Base-by-base conservation (phyloP, 2,797 vertebrate species). In the Harpagifer antarcticus region DNA sequence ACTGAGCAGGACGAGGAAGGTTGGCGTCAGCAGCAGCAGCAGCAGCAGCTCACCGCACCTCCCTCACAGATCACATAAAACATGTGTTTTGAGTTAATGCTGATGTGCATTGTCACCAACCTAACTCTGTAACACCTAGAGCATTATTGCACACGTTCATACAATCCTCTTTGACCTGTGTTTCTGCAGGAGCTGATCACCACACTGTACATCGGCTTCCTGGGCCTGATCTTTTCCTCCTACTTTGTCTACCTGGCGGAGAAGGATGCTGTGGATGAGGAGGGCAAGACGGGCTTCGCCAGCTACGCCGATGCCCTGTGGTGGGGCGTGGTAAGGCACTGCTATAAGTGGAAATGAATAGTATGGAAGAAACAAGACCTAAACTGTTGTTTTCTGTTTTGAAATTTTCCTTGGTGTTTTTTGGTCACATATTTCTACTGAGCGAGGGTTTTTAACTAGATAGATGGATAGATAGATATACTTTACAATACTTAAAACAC, bases 171-270 rank as follows among this genome's bases (percentile, higher is more conserved):
- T 43, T 6, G 13, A 9, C 20, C 19, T 72, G 47, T 58, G 49
- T 82, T 61, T 64, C 88, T 45, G 33, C 78, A 98, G 97, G 97
- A 98, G 90, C 94, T 98, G 72, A 96, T 98, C 88, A 97, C 97
- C 19, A 97, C 96, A 0, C 76, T 97, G 52, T 98, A 98, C 89
- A 98, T 97, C 33, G 96, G 96, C 76, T 98, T 97, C 83, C 88
- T 97, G 89, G 97, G 96, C 53, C 92, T 98, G 59, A 97, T 98
- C 79, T 98, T 97, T 87, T 97, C 97, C 15, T 98, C 97, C 9
- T 98, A 97, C 90, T 98, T 98, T 84, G 96, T 97, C 67, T 97
- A 97, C 88, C 90, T 97, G 92, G 97, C 96, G 12, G 96, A 98
- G 89, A 98, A 98, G 76, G 97, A 98, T 69, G 95, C 96, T 1